Evolutionary conservation across 2,888 invertebrate genomes (phyloP), one percentile per base, ranked within the genome.

Genomic region (Rhagophthalmus giganteus): DNA sequence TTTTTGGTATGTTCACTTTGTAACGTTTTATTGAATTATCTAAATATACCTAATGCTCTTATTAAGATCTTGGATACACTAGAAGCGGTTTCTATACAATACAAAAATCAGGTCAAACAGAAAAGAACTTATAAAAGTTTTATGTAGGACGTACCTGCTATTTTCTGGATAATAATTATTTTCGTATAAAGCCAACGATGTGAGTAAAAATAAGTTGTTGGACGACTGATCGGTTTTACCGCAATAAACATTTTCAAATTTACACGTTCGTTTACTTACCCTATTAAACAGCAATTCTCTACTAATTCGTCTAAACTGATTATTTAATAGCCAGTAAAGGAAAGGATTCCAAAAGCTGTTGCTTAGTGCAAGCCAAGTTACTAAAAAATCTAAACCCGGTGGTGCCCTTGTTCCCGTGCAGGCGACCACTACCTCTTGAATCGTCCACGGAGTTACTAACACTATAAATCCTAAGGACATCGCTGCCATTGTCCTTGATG

Each of bases 321-420:
- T 87, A 74, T 91, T 91, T 60, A 92, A 80, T 32, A 91, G 79
- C 91, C 91, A 91, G 73, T 90, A 92, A 49, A 92, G 82, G 69
- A 92, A 90, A 1, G 91, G 91, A 74, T 92, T 91, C 91, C 91
- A 91, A 71, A 92, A 88, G 72, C 90, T 90, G 77, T 91, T 90
- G 72, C 90, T 90, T 44, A 91, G 77, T 2, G 91, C 90, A 62
- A 90, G 76, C 91, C 91, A 92, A 38, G 91, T 91, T 51, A 90
- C 88, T 48, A 90, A 77, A 73, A 92, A 92, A 72, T 92, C 91
- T 63, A 92, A 76, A 54, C 86, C 83, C 24, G 88, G 85, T 1
- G 91, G 90, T 52, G 90, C 85, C 82, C 88, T 74, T 13, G 90
- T 86, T 50, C 91, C 91, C 13, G 92, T 92, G 72, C 92, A 92